Conservation (phyloP, 2,888 invertebrate species). For the Plagiodera versicolora region DNA sequence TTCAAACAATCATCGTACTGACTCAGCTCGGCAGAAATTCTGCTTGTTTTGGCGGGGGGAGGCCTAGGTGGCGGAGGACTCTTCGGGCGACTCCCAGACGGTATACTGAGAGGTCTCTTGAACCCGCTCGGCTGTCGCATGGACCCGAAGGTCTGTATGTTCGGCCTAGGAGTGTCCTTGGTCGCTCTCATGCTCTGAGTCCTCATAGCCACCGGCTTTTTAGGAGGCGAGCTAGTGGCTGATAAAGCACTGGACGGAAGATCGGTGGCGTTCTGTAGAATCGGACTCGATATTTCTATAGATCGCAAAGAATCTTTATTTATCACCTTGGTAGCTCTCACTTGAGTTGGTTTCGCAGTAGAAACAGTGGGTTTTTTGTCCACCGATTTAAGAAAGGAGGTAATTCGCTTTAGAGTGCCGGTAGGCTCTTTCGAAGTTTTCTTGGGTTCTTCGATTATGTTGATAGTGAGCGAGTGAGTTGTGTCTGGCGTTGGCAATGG, state of each 20-base stretch:
- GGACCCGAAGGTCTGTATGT: slow-evolving; percentile 78
- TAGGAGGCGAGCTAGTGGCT: slow-evolving; percentile 59
- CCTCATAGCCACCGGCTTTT: slow-evolving; percentile 68
- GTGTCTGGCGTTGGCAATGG: slow-evolving; percentile 42
- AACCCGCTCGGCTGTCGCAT: slow-evolving; percentile 71
- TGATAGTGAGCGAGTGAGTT: slow-evolving; percentile 32
- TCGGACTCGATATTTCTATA: slow-evolving; percentile 82
- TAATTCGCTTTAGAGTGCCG: slow-evolving; percentile 69
- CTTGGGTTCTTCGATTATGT: slow-evolving; percentile 55
- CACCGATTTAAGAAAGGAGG: slow-evolving; percentile 71
- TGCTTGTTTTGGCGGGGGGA: slow-evolving; percentile 52
- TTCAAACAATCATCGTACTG: slow-evolving; percentile 82
- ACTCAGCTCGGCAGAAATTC: slow-evolving; percentile 34
- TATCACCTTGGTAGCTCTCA: slow-evolving; percentile 66
- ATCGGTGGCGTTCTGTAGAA: slow-evolving; percentile 70
- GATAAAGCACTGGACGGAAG: slow-evolving; percentile 63
- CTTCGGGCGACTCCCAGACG: slow-evolving; percentile 68
- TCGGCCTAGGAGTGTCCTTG: slow-evolving; percentile 54
- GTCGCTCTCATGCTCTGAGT: slow-evolving; percentile 81
- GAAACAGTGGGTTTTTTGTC: slow-evolving; percentile 61
- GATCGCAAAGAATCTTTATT: slow-evolving; percentile 74
- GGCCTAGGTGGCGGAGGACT: slow-evolving; percentile 77
- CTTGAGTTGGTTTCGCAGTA: slow-evolving; percentile 61
- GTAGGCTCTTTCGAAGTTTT: slow-evolving; percentile 57
- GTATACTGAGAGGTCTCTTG: slow-evolving; percentile 75